Conservation (phyloP, 2,113 vertebrate species). For the Enhydra lutris region DNA sequence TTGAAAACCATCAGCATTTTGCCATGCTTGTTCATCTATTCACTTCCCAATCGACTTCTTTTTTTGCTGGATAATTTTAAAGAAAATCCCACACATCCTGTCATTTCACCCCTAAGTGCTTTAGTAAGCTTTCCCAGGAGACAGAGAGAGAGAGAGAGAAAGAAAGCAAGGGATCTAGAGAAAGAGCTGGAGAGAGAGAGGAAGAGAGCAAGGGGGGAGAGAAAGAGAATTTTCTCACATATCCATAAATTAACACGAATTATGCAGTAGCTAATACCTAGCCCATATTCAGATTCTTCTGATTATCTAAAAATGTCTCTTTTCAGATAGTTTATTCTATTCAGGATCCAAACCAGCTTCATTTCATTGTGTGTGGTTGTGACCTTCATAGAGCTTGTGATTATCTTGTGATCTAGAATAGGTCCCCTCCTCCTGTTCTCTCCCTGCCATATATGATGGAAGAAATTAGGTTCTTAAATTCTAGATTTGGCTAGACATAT, state of each 20-base stretch:
- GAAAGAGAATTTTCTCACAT: neutral
- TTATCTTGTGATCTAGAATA: neutral
- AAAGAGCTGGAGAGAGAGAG: too few relatives aligned
- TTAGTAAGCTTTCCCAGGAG: neutral
- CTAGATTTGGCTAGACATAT: neutral
- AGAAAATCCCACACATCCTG: neutral
- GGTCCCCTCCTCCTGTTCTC: neutral
- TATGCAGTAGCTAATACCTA: neutral
- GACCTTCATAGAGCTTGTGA: neutral
- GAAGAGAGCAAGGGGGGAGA: rapidly evolving
- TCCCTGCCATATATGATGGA: neutral
- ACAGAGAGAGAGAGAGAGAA: neutral
- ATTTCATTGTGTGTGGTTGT: neutral
- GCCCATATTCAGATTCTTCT: neutral
- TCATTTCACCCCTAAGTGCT: neutral
- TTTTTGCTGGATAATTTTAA: neutral
- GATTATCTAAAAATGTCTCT: neutral
- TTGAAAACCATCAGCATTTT: neutral
- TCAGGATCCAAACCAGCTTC: neutral
- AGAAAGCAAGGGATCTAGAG: too few relatives aligned
- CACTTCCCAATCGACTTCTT: neutral
- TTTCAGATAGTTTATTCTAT: neutral
- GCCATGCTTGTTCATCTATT: neutral
- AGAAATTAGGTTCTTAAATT: neutral
- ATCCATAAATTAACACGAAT: neutral